Evolutionary conservation across 2,113 vertebrate species (phyloP), one percentile per base, ranked within the genome.

Genomic region (Rissa tridactyla): DNA sequence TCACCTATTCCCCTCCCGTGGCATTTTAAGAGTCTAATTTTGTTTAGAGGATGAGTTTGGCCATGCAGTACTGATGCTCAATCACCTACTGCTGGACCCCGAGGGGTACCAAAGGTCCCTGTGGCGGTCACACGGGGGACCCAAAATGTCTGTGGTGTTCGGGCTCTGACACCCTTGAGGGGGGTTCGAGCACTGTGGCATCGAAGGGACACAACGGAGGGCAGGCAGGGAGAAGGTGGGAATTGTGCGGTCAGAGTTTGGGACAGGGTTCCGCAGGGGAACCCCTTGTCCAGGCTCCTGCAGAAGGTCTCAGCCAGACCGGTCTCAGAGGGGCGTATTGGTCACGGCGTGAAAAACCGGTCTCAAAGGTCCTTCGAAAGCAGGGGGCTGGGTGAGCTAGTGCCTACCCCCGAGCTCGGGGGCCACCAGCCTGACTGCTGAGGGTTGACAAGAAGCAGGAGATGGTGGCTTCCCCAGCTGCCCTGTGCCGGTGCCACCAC

Each of bases 361-460:
- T 11, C 72, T 64, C 0, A 1, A 49, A 26, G 68, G 10, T 64
- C 9, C 32, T 78, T 34, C 2, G 5, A 16, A 42, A 82, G 38
- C 55, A 82, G 44, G 65, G n/a, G 21, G 21, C 38, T 94, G 49
- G 69, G 34, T 20, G 19, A 73, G 49, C 26, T 23, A 10, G 18
- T 36, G 42, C 51, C 6, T 2, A 32, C 30, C 21, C 42, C 76
- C 11, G 36, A 72, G 68, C 42, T 23, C 0, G 5, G 0, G 62
- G 32, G 19, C 38, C 47, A 47, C 11, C 80, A 65, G 55, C 44
- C 61, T 79, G 62, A 25, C 66, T 82, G 69, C 77, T 44, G 44
- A n/a, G 47, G 42, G 29, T 32, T 44, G 62, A 60, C 44, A 55
- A 65, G 44, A 42, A 60, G 20, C 8, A 27, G 44, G 47, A 46